Evolutionary conservation across 2,113 vertebrate genomes (phyloP), one percentile per base, ranked within the genome.

Genomic region (Empidonax alnorum): DNA sequence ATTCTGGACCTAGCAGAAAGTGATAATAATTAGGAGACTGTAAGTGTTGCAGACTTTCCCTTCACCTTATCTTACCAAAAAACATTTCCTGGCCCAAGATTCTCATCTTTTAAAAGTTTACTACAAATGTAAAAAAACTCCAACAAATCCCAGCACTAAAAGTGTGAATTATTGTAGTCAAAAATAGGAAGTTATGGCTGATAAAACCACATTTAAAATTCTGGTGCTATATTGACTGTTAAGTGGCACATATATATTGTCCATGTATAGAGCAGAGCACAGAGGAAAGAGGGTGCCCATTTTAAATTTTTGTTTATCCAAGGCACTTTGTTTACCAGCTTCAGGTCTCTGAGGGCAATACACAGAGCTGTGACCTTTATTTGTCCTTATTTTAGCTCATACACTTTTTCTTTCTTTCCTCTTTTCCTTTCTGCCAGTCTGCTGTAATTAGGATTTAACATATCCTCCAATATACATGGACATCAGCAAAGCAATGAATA

Each of bases 371-470:
- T 49, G 55, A 74, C 85, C 68, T 96, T 91, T 78, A 49, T 79
- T 89, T 94, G 87, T 85, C 67, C 67, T 79, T 75, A 42, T 69
- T 91, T 87, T 56, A 80, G 30, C 9, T 87, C 71, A 53, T 22
- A n/a, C 28, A 22, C 16, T 82, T 87, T 66, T 61, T 65, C 23
- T 89, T 78, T 68, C 13, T 71, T 90, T 78, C 58, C 35, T 42
- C 5, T 55, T 94, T 65, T 56, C 9, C 25, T 31, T 71, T 78
- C 52, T 89, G 37, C 41, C 31, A 42, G 35, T 72, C 46, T 77
- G 12, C 30, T 77, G 27, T 67, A 90, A 97, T 89, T 89, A 87
- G 47, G 41, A 69, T 87, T 94, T 90, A 84, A 73, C 37, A 56
- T 68, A 52, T 71, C 46, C 68, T 17, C 7, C 61, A 75, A 28